phyloP scores from a whole-genome alignment of 2,888 invertebrate species.

The Euclidia mi region DNA sequence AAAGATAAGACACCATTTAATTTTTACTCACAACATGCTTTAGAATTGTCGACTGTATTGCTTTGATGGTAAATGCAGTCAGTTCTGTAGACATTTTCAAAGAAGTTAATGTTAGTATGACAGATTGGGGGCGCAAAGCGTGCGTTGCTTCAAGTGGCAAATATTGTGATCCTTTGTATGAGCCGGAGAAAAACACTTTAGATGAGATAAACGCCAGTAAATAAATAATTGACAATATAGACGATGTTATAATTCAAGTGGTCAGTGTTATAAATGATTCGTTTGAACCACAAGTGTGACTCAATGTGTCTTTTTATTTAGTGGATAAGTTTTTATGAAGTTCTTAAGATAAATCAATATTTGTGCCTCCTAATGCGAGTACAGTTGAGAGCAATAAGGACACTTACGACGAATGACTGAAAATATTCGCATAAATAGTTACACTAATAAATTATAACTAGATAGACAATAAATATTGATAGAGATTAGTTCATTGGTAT shows the following conservation, averaged over 20 bases:
- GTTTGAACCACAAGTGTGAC: slow-evolving; percentile 4
- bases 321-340: not conserved
- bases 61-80: slow-evolving; percentile 43
- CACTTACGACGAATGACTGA: slow-evolving; percentile 5
- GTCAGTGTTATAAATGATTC: slow-evolving; percentile 9
- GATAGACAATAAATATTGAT: slow-evolving; percentile 43
- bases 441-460: slow-evolving; percentile 44
- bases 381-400: not conserved
- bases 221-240: slow-evolving; percentile 58
- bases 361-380: not conserved
- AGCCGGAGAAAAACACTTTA: slow-evolving; percentile 65
- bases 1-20: slow-evolving; percentile 71
- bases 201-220: slow-evolving; percentile 55
- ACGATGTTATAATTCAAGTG: slow-evolving; percentile 32
- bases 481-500: slow-evolving; percentile 24
- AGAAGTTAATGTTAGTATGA: slow-evolving; percentile 58
- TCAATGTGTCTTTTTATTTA: slow-evolving; percentile 5
- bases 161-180: slow-evolving; percentile 60
- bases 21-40: slow-evolving; percentile 57
- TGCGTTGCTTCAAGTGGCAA: slow-evolving; percentile 58
- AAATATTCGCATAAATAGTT: slow-evolving; percentile 9
- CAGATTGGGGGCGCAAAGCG: slow-evolving; percentile 60
- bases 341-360: not conserved
- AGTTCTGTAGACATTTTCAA: slow-evolving; percentile 24
- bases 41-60: slow-evolving; percentile 38